phyloP scores from a whole-genome alignment of 2,888 invertebrate genomes.

The Troides oblongomaculatus region DNA sequence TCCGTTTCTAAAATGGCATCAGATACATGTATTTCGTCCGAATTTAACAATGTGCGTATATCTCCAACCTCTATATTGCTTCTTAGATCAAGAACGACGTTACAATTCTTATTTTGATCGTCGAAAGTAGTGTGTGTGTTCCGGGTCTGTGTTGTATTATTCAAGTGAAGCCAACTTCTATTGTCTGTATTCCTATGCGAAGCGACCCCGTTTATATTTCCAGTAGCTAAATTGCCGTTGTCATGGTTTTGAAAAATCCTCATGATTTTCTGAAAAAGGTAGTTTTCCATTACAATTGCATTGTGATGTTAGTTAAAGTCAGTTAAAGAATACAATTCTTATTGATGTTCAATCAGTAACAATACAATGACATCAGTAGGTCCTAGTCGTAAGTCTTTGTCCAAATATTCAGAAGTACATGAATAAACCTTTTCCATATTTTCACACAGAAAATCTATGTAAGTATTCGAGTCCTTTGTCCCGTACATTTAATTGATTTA shows the following conservation, averaged over 20 bases:
- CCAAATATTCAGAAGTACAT: too few relatives aligned
- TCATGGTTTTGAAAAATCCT: conserved; percentile 58
- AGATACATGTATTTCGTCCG: conserved; percentile 37
- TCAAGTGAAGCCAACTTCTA: conserved; percentile 47
- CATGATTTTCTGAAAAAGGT: conserved; percentile 65
- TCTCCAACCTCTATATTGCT: conserved; percentile 44
- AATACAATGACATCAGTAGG: neutral
- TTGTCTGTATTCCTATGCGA: conserved; percentile 45
- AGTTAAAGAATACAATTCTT: too few relatives aligned
- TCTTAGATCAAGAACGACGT: conserved; percentile 41
- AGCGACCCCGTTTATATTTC: conserved; percentile 43
- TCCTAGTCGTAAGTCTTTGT: too few relatives aligned
- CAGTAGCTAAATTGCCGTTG: conserved; percentile 60
- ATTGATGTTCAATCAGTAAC: neutral
- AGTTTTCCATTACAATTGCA: neutral
- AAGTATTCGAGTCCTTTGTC: too few relatives aligned
- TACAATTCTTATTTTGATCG: conserved; percentile 48
- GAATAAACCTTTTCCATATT: too few relatives aligned
- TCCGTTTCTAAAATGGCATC: conserved; percentile 44
- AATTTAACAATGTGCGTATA: conserved; percentile 39
- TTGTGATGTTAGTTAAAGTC: neutral
- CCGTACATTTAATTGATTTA: too few relatives aligned
- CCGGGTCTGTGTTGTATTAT: conserved; percentile 41
- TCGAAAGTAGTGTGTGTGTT: conserved; percentile 44
- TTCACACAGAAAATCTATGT: too few relatives aligned